Evolutionary conservation across 2,797 vertebrate species (phyloP), one percentile per base, ranked within the genome.

Genomic region (Hoplostethus mediterraneus): DNA sequence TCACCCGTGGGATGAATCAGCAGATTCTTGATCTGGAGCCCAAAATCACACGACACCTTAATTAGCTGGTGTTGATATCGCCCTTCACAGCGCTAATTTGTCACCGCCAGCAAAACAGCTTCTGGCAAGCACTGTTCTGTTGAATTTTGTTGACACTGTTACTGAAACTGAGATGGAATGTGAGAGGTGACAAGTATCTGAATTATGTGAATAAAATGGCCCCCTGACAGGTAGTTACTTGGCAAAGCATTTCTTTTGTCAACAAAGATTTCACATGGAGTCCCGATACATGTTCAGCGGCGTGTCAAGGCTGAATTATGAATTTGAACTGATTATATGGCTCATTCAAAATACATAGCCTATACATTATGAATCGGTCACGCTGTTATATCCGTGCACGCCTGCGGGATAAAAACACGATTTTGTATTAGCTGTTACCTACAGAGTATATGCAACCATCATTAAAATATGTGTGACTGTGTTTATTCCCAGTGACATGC

Each of bases 1-100:
- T 95, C 93, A 95, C 93, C 92, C 90, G 65, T 86, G 90, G 92
- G 93, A 93, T 93, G 92, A 94, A 86, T 93, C 90, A 93, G 93
- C 91, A 89, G 87, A 92, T 92, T 93, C 90, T 94, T 95, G 93
- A 95, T 93, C 94, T 74, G 77, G 82, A 91, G 94, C 93, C 93
- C 93, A 94, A 95, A 95, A 94, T 94, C 93, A 93, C 89, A 94
- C 87, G 75, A 93, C 93, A 94, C 92, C 93, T 94, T 94, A 93
- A 94, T 95, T 94, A 95, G 92, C 91, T 80, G 80, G 83, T 89
- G 89, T 86, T 86, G 87, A 88, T 90, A 87, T 90, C 83, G 87
- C 79, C 90, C 91, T 90, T 90, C 91, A 85, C 84, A 79, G 52
- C 38, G 62, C 72, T 90, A 89, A 91, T 91, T 89, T 92, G 87